Conservation (phyloP, 2,888 invertebrate species). For the Rhodophaea formosa region DNA sequence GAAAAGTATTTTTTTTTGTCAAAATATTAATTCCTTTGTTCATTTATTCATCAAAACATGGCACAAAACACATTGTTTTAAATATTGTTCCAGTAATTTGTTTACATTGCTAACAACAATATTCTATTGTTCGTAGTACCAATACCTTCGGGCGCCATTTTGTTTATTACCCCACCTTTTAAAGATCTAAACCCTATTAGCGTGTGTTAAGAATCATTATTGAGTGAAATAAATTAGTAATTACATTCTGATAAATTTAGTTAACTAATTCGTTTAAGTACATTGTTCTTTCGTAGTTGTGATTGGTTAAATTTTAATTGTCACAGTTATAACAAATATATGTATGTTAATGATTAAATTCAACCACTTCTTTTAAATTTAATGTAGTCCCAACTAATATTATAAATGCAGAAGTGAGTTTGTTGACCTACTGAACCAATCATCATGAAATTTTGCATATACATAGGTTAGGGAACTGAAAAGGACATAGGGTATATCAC, state of each 20-base stretch:
- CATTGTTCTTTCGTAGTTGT: not conserved
- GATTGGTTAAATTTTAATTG: not conserved
- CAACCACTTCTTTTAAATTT: no score
- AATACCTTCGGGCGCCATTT: slow-evolving; percentile 37
- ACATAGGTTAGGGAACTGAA: no score
- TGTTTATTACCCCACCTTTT: slow-evolving; percentile 6
- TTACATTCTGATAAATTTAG: not conserved
- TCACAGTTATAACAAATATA: no score
- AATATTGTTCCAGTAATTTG: slow-evolving; percentile 26
- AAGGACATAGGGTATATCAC: no score
- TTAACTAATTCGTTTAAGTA: not conserved
- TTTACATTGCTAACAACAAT: slow-evolving; percentile 4
- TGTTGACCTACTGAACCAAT: no score
- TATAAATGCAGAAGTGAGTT: no score
- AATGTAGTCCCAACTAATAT: no score
- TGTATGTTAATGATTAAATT: no score
- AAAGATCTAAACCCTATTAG: not conserved
- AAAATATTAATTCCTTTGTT: not conserved
- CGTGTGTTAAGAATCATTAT: not conserved
- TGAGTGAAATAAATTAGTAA: not conserved
- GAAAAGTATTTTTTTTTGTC: no score
- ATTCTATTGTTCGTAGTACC: slow-evolving; percentile 47
- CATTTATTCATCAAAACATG: not conserved
- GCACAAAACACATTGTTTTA: slow-evolving; percentile 1
- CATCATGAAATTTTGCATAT: no score